Percentiles rank a stretch among this genome's conserved stretches.
Conservation (phyloP, 1,140 invertebrate genomes). For the Sinonovacula constricta region DNA sequence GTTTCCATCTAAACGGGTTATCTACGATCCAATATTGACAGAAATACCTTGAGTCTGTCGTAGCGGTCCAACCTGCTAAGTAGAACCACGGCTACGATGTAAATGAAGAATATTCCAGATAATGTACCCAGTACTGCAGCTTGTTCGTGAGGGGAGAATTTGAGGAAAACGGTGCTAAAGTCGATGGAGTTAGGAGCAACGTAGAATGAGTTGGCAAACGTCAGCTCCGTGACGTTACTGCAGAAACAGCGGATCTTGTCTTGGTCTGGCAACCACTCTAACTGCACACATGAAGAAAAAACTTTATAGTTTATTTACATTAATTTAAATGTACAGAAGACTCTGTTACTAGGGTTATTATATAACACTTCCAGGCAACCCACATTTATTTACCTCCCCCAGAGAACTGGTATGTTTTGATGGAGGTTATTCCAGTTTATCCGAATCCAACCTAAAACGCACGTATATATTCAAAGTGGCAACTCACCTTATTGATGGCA, state of each 20-base stretch:
- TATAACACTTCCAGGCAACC: no score
- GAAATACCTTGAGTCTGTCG: constrained; percentile 61
- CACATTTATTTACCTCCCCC: no score
- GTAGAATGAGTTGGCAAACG: constrained; percentile 72
- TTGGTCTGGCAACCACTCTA: neutral
- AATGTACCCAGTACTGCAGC: constrained; percentile 75
- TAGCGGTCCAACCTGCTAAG: constrained; percentile 77
- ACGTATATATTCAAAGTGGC: no score
- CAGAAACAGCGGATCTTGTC: constrained; percentile 23
- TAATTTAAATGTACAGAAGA: no score
- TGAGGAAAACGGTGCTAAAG: constrained; percentile 80
- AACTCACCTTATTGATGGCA: no score
- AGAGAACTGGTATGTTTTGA: no score
- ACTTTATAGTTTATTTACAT: no score
- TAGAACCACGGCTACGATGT: constrained; percentile 77
- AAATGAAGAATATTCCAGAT: constrained; percentile 77
- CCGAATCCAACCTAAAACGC: no score
- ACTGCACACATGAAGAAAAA: constrained; percentile 1
- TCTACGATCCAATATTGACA: no score
- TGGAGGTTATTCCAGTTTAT: no score
- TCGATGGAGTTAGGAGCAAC: constrained; percentile 80
- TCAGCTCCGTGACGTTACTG: neutral
- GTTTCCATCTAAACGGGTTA: no score
- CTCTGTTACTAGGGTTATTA: no score
- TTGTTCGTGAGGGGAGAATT: constrained; percentile 61